Percentiles rank a stretch among this genome's conserved stretches.
Evolutionary conservation across 1,140 invertebrate genomes (phyloP).

Genomic region (Lycorma delicatula): DNA sequence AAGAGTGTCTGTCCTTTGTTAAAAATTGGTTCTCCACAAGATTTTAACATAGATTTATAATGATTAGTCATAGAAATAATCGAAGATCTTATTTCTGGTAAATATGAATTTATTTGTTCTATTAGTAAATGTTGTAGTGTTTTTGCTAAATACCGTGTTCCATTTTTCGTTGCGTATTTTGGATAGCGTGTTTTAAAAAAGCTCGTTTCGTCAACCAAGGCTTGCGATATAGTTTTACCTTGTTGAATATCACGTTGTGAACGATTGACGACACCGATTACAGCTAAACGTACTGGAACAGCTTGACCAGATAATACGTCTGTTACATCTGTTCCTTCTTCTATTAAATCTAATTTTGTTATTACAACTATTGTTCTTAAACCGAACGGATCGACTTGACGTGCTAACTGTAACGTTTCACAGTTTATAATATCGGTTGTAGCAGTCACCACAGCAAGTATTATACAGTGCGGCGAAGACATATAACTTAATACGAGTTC

Average conservation of each 20-base stretch:
- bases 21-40: conserved; percentile 55
- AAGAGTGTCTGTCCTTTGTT: conserved; percentile 55
- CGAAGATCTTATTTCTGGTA: conserved; percentile 55
- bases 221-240: conserved; percentile 50
- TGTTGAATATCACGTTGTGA: conserved; percentile 62
- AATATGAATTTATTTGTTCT: conserved; percentile 57
- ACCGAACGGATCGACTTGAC: conserved; percentile 53
- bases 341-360: conserved; percentile 74
- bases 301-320: conserved; percentile 60
- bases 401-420: conserved; percentile 52
- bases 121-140: conserved; percentile 55
- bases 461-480: conserved; percentile 42
- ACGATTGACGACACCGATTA: conserved; percentile 66
- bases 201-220: conserved; percentile 49
- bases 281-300: conserved; percentile 68
- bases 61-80: conserved; percentile 55
- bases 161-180: conserved; percentile 51
- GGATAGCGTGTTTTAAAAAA: conserved; percentile 58
- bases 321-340: conserved; percentile 64
- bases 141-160: conserved; percentile 50
- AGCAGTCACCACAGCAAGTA: conserved; percentile 50
- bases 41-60: conserved; percentile 50
- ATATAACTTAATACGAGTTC: conserved; percentile 51
- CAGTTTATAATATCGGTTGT: conserved; percentile 58
- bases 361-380: conserved; percentile 59